Percentiles rank a stretch among this genome's conserved stretches.
Evolutionary conservation across 1,140 invertebrate species (phyloP).

Genomic region (Heliconius eleuchia): DNA sequence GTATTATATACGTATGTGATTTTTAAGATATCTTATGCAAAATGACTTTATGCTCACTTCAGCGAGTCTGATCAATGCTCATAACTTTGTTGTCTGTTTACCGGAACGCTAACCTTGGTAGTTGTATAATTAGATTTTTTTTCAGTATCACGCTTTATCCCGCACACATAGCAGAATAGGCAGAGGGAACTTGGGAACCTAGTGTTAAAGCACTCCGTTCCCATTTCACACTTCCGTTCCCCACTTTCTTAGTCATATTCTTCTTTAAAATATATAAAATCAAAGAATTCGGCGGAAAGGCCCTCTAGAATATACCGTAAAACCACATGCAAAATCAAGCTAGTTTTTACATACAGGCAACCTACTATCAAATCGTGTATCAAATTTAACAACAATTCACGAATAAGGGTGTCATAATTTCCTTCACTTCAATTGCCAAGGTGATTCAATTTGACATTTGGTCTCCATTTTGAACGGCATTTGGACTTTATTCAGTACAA

Average conservation of each 20-base stretch:
- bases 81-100: conserved; percentile 14
- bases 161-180: too few species aligned
- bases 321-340: too few species aligned
- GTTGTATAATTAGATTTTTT: neutral
- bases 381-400: conserved; percentile 1
- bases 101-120: conserved; percentile 13
- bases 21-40: too few species aligned
- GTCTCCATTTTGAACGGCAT: conserved; percentile 17
- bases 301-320: too few species aligned
- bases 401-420: conserved; percentile 27
- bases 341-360: too few species aligned
- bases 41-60: neutral
- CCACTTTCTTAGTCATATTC: neutral
- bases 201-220: too few species aligned
- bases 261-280: neutral
- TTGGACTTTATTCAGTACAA: conserved; percentile 7
- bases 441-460: conserved; percentile 26
- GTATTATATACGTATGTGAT: too few species aligned
- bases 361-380: conserved; percentile 10
- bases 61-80: neutral
- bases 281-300: too few species aligned
- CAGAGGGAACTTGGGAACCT: too few species aligned
- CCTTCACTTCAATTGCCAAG: conserved; percentile 31
- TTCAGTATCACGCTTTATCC: too few species aligned
- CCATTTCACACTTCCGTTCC: too few species aligned